Conservation (phyloP, 2,113 vertebrate species). For the Progne subis region DNA sequence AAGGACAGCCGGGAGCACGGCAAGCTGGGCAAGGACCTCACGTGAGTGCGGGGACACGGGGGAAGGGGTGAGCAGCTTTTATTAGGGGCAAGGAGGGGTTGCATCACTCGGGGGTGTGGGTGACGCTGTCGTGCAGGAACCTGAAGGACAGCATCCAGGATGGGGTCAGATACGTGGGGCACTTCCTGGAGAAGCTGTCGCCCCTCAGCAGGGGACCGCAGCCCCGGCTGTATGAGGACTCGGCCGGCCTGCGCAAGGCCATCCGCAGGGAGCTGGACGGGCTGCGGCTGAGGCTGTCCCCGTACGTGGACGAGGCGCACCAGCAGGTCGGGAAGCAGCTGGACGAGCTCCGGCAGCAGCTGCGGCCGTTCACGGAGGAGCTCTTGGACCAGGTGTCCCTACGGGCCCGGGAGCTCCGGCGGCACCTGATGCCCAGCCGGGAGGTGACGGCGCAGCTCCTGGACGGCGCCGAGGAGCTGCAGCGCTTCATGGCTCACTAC, state of each 20-base stretch:
- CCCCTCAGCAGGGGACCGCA: constrained; percentile 58
- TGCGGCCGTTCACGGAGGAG: constrained; percentile 68
- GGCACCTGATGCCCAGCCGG: constrained; percentile 67
- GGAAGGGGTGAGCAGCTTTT: no score
- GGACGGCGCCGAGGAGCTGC: constrained; percentile 56
- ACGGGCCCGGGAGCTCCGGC: constrained; percentile 78
- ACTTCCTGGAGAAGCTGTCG: constrained; percentile 62
- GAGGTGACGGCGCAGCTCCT: constrained; percentile 47
- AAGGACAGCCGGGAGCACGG: constrained; percentile 52
- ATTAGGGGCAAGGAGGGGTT: no score
- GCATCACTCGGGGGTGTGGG: no score
- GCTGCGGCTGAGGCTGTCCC: constrained; percentile 77
- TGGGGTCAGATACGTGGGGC: constrained; percentile 65
- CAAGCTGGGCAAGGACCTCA: constrained; percentile 58
- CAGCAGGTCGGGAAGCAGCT: constrained; percentile 58
- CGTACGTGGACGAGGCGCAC: constrained; percentile 69
- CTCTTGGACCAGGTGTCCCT: constrained; percentile 79
- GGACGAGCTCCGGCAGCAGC: constrained; percentile 53
- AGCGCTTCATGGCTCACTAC: constrained; percentile 65
- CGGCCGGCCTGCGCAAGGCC: constrained; percentile 68
- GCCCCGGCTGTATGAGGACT: constrained; percentile 66
- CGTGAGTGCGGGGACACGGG: background rate
- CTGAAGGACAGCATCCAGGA: constrained; percentile 79
- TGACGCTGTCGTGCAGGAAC: constrained; percentile 4
- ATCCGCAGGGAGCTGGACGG: constrained; percentile 82